phyloP scores from a whole-genome alignment of 2,888 invertebrate species.

The Catocala sponsa region DNA sequence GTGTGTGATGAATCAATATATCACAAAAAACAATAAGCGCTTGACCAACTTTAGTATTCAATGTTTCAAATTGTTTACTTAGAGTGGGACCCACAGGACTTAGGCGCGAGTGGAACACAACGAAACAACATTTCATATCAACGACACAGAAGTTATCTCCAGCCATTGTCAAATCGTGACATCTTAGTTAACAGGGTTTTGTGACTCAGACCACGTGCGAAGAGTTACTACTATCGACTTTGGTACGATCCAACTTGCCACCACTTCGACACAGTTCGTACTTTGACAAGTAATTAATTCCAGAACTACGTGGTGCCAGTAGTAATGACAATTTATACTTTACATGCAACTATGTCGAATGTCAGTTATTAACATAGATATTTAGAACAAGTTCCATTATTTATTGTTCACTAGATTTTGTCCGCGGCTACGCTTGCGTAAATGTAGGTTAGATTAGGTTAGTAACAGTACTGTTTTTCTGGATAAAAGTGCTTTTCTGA shows the following conservation, averaged over 20 bases:
- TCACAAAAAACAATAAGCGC: too few relatives aligned
- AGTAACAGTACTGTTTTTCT: too few relatives aligned
- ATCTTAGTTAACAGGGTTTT: constrained; percentile 52
- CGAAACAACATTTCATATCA: constrained; percentile 25
- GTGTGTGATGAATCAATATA: too few relatives aligned
- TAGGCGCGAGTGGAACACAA: constrained; percentile 35
- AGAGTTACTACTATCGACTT: constrained; percentile 58
- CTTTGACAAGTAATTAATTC: constrained; percentile 61
- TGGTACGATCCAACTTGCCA: constrained; percentile 52
- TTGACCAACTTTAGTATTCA: too few relatives aligned
- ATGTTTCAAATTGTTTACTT: constrained; percentile 16
- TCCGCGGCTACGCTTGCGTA: too few relatives aligned
- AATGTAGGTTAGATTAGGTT: too few relatives aligned
- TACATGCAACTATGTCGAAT: neutral
- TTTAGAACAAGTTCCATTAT: neutral
- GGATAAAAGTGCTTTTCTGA: too few relatives aligned
- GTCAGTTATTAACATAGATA: neutral
- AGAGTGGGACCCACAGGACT: constrained; percentile 28
- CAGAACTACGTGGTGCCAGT: constrained; percentile 30
- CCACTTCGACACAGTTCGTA: constrained; percentile 57
- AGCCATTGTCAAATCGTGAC: constrained; percentile 49
- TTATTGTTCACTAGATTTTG: neutral
- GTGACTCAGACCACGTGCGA: constrained; percentile 58
- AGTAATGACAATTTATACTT: neutral
- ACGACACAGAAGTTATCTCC: constrained; percentile 47